A percentile compares a stretch with the other conserved stretches of the same genome.
phyloP scores from a whole-genome alignment of 2,888 invertebrate species.

The Spialia ferax region DNA sequence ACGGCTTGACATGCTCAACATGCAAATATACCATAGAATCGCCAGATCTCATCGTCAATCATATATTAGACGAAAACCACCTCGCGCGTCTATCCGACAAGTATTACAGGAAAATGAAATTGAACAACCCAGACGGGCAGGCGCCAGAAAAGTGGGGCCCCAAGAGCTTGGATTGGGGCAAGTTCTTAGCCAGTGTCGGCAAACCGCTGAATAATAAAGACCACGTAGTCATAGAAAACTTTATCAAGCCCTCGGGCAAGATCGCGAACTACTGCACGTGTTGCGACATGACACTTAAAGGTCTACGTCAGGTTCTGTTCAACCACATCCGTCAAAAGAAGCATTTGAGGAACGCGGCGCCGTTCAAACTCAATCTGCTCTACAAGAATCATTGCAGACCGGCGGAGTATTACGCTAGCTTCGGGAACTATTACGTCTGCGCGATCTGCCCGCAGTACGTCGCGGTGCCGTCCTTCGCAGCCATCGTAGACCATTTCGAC shows the following conservation, averaged over 20 bases:
- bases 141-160: constrained; percentile 81
- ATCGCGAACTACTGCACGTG: constrained; percentile 76
- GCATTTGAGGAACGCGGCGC: constrained; percentile 78
- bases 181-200: constrained; percentile 76
- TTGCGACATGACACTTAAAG: constrained; percentile 79
- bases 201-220: constrained; percentile 74
- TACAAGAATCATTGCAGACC: constrained; percentile 78
- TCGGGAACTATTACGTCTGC: constrained; percentile 79
- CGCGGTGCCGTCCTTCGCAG: constrained; percentile 74
- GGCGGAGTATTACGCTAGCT: constrained; percentile 77
- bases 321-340: constrained; percentile 82
- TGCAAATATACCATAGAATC: constrained; percentile 66
- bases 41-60: constrained; percentile 65
- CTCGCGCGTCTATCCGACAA: constrained; percentile 74
- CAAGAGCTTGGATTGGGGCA: constrained; percentile 78
- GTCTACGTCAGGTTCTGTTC: constrained; percentile 78
- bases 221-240: constrained; percentile 79
- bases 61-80: constrained; percentile 77
- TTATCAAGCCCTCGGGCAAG: constrained; percentile 78
- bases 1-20: constrained; percentile 62
- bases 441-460: constrained; percentile 70
- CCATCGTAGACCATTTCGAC: constrained; percentile 77
- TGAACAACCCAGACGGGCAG: constrained; percentile 64
- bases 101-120: constrained; percentile 67
- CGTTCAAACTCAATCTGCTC: constrained; percentile 68